A percentile compares a stretch with the other conserved stretches of the same genome.
Evolutionary conservation across 2,797 vertebrate genomes (phyloP).

Genomic region (Selene dorsalis): DNA sequence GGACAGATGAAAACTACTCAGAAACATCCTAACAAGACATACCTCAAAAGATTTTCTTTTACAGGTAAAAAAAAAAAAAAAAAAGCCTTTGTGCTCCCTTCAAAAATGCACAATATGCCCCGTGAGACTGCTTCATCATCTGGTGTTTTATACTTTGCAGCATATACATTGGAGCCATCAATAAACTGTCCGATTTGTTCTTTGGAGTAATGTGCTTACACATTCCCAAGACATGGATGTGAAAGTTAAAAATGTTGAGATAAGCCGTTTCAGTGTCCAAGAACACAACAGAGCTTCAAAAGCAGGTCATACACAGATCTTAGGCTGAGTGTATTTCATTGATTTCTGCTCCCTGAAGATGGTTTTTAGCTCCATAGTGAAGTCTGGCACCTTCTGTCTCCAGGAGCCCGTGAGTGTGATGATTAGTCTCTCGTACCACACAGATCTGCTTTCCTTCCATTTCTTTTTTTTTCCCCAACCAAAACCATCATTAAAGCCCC

Average conservation of each 20-base stretch:
- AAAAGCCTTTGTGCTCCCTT: slow-evolving; percentile 9
- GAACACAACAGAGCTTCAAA: slow-evolving; percentile 56
- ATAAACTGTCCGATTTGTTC: slow-evolving; percentile 50
- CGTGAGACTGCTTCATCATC: slow-evolving; percentile 36
- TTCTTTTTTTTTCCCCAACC: background rate
- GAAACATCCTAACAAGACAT: slow-evolving; percentile 20
- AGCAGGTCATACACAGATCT: slow-evolving; percentile 58
- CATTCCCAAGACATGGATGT: slow-evolving; percentile 34
- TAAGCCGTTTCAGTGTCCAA: slow-evolving; percentile 39
- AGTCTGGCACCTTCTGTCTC: slow-evolving; percentile 45
- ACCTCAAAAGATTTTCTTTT: slow-evolving; percentile 10
- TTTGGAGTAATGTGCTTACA: slow-evolving; percentile 42
- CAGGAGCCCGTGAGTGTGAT: slow-evolving; percentile 37
- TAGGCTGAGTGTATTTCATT: slow-evolving; percentile 50
- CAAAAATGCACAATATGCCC: slow-evolving; percentile 29
- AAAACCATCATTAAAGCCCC: slow-evolving; percentile 43
- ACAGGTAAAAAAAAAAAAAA: background rate
- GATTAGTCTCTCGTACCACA: slow-evolving; percentile 48
- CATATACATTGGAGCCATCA: slow-evolving; percentile 39
- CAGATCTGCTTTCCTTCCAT: slow-evolving; percentile 18
- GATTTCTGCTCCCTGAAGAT: slow-evolving; percentile 64
- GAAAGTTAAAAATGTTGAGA: slow-evolving; percentile 29
- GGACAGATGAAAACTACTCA: slow-evolving; percentile 24
- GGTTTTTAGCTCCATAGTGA: slow-evolving; percentile 43
- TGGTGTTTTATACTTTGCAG: slow-evolving; percentile 34